These are phyloP conservation scores for Drosophila quasianomalipes DNA, from an alignment of 2,888 invertebrate species.

Conservation along the genomic window DNA sequence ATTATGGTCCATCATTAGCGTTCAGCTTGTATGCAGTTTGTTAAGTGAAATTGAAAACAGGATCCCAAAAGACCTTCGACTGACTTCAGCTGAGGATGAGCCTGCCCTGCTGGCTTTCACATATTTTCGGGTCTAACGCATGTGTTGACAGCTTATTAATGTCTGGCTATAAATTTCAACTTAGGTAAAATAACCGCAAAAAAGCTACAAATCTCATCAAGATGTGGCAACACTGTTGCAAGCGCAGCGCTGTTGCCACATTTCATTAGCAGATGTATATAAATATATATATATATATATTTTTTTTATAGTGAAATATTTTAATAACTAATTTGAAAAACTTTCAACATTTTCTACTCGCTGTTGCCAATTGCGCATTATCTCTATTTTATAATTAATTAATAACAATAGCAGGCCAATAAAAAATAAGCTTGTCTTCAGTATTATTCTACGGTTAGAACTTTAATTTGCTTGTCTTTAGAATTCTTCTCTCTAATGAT, in stretches of 20 bases:
- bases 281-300: too few relatives aligned
- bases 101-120: not conserved
- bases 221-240: slow-evolving; percentile 52
- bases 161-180: slow-evolving; percentile 77
- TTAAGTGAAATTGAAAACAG: slow-evolving; percentile 76
- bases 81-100: not conserved
- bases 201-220: slow-evolving; percentile 7
- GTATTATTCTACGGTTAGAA: not conserved
- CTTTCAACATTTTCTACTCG: too few relatives aligned
- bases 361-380: not conserved
- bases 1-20: slow-evolving; percentile 83
- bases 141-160: slow-evolving; percentile 85
- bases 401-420: not conserved
- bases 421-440: not conserved
- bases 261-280: not conserved
- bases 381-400: not conserved
- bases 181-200: slow-evolving; percentile 20
- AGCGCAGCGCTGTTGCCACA: not conserved
- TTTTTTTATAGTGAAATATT: not conserved
- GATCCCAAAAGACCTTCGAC: slow-evolving; percentile 17
- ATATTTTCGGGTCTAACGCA: slow-evolving; percentile 72
- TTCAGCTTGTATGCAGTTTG: slow-evolving; percentile 72
- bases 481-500: not conserved
- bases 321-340: not conserved
- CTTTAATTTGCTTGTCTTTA: not conserved